Evolutionary conservation across 2,797 vertebrate species (phyloP).

Genomic region (Aphelocoma californica): DNA sequence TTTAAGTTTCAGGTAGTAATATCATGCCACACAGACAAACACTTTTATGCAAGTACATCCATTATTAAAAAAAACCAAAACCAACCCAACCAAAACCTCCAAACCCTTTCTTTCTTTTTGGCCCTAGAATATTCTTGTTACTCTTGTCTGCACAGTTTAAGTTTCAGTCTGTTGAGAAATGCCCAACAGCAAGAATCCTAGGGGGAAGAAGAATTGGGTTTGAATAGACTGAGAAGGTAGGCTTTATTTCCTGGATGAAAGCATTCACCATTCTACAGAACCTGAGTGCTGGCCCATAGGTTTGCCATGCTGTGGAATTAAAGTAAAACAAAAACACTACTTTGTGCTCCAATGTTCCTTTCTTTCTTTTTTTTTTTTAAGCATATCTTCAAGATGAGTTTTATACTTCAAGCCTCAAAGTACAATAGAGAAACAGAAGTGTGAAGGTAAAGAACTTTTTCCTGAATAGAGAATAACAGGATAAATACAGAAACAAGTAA

Average conservation of each 20-base stretch:
- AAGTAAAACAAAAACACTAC: not conserved
- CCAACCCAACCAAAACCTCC: rapidly evolving
- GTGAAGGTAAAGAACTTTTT: not conserved
- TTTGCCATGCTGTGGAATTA: not conserved
- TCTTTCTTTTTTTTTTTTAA: not conserved
- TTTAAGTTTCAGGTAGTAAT: not conserved
- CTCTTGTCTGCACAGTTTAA: not conserved
- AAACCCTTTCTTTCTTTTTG: not conserved
- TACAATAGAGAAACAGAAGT: not conserved
- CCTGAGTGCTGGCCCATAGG: not conserved
- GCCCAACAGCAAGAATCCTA: not conserved
- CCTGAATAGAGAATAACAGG: not conserved
- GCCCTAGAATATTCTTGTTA: not conserved
- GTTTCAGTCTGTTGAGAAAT: not conserved
- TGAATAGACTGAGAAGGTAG: not conserved
- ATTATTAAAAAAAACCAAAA: not conserved
- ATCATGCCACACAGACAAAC: not conserved
- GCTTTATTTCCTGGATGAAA: not conserved
- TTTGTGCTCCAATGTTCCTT: not conserved
- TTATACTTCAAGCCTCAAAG: not conserved
- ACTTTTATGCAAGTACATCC: not conserved
- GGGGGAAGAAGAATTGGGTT: not conserved
- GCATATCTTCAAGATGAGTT: not conserved
- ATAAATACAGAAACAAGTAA: not conserved
- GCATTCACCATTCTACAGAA: not conserved